These are phyloP conservation scores for Hylaeus volcanicus DNA, from an alignment of 1,140 invertebrate genomes.

Conservation along the genomic window DNA sequence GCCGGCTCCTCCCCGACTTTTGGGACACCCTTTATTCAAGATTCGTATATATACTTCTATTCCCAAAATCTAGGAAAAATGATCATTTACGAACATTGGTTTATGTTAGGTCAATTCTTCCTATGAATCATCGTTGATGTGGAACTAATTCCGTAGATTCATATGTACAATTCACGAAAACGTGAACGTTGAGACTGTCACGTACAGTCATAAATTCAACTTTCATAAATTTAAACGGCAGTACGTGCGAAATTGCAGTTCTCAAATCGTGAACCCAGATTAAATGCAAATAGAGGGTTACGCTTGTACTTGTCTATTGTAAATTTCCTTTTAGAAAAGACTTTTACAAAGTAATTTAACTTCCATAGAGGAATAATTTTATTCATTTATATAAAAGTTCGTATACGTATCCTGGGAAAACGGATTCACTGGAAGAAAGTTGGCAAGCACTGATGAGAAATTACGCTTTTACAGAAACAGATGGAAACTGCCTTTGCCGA, in stretches of 20 bases:
- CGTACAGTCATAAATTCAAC: neutral
- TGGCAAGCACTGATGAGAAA: conserved; percentile 43
- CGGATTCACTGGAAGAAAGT: conserved; percentile 39
- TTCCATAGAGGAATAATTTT: conserved; percentile 65
- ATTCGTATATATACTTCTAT: no score
- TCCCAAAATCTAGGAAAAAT: no score
- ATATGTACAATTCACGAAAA: neutral
- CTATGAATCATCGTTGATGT: no score
- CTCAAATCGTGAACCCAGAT: conserved; percentile 28
- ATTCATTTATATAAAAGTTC: conserved; percentile 64
- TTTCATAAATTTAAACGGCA: conserved; percentile 4
- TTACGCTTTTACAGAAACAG: conserved; percentile 38
- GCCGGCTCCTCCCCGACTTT: no score
- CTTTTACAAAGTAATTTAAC: conserved; percentile 65
- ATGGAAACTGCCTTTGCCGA: conserved; percentile 35
- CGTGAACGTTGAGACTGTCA: neutral
- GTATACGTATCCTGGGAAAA: conserved; percentile 47
- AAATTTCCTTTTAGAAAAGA: conserved; percentile 46
- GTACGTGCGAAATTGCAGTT: conserved; percentile 35
- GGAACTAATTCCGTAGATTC: neutral
- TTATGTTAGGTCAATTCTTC: no score
- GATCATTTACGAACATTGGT: no score
- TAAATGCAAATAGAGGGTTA: conserved; percentile 54
- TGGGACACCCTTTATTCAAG: no score
- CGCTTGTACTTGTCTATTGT: conserved; percentile 50